phyloP scores from a whole-genome alignment of 2,797 vertebrate genomes.

The Chelon auratus region DNA sequence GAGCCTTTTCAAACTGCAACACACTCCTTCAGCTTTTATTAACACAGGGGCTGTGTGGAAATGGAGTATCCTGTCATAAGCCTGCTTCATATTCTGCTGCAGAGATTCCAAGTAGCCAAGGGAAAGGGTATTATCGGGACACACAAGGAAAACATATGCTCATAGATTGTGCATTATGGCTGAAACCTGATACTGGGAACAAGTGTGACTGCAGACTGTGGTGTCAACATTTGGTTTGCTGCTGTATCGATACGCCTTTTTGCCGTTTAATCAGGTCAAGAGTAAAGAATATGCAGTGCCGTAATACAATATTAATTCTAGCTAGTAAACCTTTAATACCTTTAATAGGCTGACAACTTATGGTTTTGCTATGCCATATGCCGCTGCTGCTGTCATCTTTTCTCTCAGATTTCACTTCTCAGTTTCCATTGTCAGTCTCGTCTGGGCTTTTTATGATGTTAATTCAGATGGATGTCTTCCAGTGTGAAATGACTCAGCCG shows the following conservation, averaged over 20 bases:
- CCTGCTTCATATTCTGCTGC: slow-evolving; percentile 12
- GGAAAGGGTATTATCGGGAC: slow-evolving; percentile 27
- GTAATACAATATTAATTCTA: slow-evolving; percentile 66
- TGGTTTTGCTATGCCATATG: slow-evolving; percentile 74
- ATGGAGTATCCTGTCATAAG: slow-evolving; percentile 23
- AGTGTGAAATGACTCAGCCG: slow-evolving; percentile 78
- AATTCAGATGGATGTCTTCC: slow-evolving; percentile 80
- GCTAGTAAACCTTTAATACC: slow-evolving; percentile 59
- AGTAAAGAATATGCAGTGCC: slow-evolving; percentile 45
- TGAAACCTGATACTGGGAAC: slow-evolving; percentile 62
- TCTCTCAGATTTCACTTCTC: slow-evolving; percentile 76
- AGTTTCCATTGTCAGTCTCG: slow-evolving; percentile 76
- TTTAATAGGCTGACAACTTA: slow-evolving; percentile 69
- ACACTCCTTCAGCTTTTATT: slow-evolving; percentile 13
- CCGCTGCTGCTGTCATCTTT: slow-evolving; percentile 44
- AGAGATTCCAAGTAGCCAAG: slow-evolving; percentile 19
- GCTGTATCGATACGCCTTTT: slow-evolving; percentile 61
- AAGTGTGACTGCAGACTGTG: slow-evolving; percentile 60
- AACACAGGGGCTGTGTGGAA: slow-evolving; percentile 4
- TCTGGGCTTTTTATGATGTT: slow-evolving; percentile 75
- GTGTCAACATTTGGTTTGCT: slow-evolving; percentile 56
- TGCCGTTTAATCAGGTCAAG: slow-evolving; percentile 56
- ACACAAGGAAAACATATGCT: slow-evolving; percentile 38
- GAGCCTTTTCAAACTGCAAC: slow-evolving; percentile 9
- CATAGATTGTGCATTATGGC: slow-evolving; percentile 60